phyloP scores from a whole-genome alignment of 2,113 vertebrate genomes.

The Rutilus rutilus region DNA sequence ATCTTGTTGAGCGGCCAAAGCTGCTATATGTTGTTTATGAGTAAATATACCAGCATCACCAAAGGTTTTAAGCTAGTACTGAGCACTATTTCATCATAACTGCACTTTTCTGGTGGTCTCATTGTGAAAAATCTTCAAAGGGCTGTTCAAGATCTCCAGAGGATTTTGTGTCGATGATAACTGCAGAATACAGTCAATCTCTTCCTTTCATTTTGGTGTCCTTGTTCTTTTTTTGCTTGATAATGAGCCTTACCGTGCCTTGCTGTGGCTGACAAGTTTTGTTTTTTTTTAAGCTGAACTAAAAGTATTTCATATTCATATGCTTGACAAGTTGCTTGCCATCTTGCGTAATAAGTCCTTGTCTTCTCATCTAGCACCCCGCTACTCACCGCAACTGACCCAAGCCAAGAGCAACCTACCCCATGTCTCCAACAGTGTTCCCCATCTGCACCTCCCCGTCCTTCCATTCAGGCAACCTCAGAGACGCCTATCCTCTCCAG shows the following conservation, averaged over 20 bases:
- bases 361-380: conserved; percentile 7
- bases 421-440: conserved; percentile 42
- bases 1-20: not conserved
- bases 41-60: not conserved
- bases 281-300: not conserved
- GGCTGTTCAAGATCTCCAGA: not conserved
- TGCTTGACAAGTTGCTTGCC: not conserved
- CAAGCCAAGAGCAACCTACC: conserved; percentile 50
- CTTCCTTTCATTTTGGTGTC: not conserved
- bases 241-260: not conserved
- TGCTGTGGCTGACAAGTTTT: not conserved
- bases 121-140: conserved; percentile 4
- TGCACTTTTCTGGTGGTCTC: not conserved
- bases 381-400: conserved; percentile 56
- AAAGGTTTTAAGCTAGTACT: not conserved
- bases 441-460: conserved; percentile 68
- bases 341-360: not conserved
- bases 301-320: not conserved
- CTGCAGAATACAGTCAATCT: not conserved
- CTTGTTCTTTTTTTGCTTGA: not conserved
- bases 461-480: conserved; percentile 59
- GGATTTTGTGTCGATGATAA: not conserved
- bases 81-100: not conserved
- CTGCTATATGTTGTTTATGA: not conserved
- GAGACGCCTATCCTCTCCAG: conserved; percentile 58